Conservation (phyloP, 2,113 vertebrate genomes). For the Tragelaphus buxtoni region DNA sequence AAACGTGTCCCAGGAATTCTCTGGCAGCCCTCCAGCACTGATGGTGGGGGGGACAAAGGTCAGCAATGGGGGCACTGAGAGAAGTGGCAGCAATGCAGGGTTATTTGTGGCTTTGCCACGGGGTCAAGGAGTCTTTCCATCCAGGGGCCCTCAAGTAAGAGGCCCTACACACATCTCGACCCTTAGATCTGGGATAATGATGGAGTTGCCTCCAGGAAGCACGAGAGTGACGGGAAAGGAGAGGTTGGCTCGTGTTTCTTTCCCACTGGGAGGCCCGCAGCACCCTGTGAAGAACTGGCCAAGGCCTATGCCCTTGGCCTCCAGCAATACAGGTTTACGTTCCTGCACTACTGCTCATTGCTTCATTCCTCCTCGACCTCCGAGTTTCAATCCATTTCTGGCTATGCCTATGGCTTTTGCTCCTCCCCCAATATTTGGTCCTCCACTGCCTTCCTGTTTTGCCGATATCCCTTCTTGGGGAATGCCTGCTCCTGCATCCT, state of each 20-base stretch:
- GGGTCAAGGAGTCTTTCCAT: background rate
- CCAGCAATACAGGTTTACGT: background rate
- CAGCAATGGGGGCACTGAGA: background rate
- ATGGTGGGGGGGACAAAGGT: background rate
- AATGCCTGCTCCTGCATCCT: background rate
- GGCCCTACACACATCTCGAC: background rate
- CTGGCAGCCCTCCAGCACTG: background rate
- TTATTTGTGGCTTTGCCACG: background rate
- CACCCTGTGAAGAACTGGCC: background rate
- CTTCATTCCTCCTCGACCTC: background rate
- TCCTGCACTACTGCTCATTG: background rate
- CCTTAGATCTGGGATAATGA: background rate
- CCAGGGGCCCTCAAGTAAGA: background rate
- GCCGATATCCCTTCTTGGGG: background rate
- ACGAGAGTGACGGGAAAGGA: background rate
- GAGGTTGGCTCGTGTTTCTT: background rate
- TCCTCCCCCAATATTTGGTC: background rate
- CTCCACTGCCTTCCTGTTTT: background rate
- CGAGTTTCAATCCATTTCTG: background rate
- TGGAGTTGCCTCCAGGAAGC: background rate
- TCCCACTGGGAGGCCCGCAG: accelerated
- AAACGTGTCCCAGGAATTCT: background rate
- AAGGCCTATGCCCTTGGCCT: background rate
- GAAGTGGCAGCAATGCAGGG: background rate
- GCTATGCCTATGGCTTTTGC: background rate